Percentiles rank a stretch among this genome's conserved stretches.
Evolutionary conservation across 2,888 invertebrate species (phyloP).

Genomic region (Xestia xanthographa): DNA sequence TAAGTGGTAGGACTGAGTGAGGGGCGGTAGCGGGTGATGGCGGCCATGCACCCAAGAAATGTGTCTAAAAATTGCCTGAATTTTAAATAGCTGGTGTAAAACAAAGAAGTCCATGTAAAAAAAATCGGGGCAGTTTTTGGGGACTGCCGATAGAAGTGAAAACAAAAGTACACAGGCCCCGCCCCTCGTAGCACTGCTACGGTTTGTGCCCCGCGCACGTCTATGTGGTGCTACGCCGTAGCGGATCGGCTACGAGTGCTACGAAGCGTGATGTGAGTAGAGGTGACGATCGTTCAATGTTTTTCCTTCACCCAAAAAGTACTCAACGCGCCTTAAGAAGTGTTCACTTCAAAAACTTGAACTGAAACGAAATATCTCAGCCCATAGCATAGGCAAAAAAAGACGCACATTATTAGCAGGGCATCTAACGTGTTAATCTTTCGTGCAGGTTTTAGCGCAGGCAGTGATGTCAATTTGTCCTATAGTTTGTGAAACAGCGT

Average conservation of each 20-base stretch:
- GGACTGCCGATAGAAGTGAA: no score
- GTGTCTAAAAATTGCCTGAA: not conserved
- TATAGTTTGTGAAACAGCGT: not conserved
- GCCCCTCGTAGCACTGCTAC: no score
- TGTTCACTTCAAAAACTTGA: not conserved
- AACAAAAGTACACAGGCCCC: no score
- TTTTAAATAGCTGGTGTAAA: not conserved
- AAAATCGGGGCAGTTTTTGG: no score
- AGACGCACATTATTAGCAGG: not conserved
- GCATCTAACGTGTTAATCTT: not conserved
- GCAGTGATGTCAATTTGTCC: not conserved
- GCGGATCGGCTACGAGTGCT: no score
- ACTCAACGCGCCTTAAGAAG: no score
- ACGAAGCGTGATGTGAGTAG: no score
- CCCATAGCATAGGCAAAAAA: not conserved
- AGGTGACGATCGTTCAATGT: no score
- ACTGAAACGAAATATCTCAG: not conserved
- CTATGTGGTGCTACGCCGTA: no score
- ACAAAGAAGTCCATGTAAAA: not conserved
- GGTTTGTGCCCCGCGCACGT: no score
- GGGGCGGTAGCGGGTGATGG: not conserved
- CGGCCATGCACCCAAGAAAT: not conserved
- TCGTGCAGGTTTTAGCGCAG: not conserved
- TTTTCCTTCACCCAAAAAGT: no score
- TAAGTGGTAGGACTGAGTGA: constrained; percentile 24